Conservation (phyloP, 2,888 invertebrate species). For the Lochmaea capreae region DNA sequence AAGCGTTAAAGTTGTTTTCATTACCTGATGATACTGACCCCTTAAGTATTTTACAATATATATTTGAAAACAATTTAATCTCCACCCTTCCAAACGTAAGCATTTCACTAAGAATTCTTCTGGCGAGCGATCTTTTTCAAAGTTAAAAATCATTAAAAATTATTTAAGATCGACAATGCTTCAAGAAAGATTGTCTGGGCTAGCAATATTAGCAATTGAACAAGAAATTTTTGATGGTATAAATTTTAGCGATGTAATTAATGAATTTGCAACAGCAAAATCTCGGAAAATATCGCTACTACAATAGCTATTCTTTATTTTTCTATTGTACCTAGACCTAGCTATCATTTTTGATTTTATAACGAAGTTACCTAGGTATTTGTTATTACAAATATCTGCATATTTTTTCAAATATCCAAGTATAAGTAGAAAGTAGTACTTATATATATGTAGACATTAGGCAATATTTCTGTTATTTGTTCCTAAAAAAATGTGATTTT, state of each 20-base stretch:
- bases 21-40: slow-evolving; percentile 3
- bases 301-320: slow-evolving; percentile 6
- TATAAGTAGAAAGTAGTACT: no score
- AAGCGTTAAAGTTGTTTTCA: slow-evolving; percentile 6
- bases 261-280: not conserved
- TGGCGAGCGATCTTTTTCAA: slow-evolving; percentile 38
- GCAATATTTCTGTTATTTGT: no score
- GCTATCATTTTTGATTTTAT: not conserved
- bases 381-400: no score
- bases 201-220: slow-evolving; percentile 2
- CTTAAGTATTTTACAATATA: slow-evolving; percentile 9
- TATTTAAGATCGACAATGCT: not conserved
- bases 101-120: slow-evolving; percentile 23
- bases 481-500: no score
- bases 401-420: no score
- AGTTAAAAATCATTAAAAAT: slow-evolving; percentile 29
- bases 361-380: no score
- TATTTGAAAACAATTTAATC: slow-evolving; percentile 2
- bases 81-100: slow-evolving; percentile 10
- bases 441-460: no score
- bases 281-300: not conserved
- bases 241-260: slow-evolving; percentile 1
- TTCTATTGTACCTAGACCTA: not conserved
- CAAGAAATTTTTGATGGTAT: slow-evolving; percentile 3
- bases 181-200: not conserved